A percentile compares a stretch with the other conserved stretches of the same genome.
Evolutionary conservation across 2,888 invertebrate species (phyloP).

Genomic region (Leptinotarsa haldemani): DNA sequence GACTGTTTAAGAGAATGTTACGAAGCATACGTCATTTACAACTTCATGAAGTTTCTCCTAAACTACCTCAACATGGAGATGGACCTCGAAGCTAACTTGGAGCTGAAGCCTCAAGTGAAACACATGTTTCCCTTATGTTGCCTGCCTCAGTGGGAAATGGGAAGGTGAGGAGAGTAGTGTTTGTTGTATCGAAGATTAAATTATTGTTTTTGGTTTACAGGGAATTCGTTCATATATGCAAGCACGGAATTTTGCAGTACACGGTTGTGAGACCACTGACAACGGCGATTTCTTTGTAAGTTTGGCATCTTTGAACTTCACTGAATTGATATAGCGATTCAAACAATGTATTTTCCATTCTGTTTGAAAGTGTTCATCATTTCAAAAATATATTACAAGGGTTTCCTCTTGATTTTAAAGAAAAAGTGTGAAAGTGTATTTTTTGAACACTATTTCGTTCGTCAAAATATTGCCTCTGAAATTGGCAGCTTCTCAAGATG

Average conservation of each 20-base stretch:
- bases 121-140: constrained; percentile 94
- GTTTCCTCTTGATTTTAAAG: too few species aligned
- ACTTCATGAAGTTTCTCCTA: constrained; percentile 94
- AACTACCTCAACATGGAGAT: constrained; percentile 90
- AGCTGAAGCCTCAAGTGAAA: constrained; percentile 84
- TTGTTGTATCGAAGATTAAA: neutral
- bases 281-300: constrained; percentile 90
- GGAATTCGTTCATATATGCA: constrained; percentile 93
- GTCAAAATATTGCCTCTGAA: too few species aligned
- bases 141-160: constrained; percentile 93
- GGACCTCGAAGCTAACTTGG: constrained; percentile 85
- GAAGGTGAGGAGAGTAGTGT: constrained; percentile 69
- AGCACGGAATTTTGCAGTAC: constrained; percentile 96
- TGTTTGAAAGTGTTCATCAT: too few species aligned
- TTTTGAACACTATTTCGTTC: too few species aligned
- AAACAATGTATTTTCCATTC: too few species aligned
- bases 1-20: constrained; percentile 95
- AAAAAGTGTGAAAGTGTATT: too few species aligned
- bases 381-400: too few species aligned
- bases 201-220: constrained; percentile 67
- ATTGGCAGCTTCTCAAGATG: too few species aligned
- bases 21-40: constrained; percentile 98
- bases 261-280: constrained; percentile 91
- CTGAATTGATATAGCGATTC: too few species aligned
- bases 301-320: constrained; percentile 47